These are phyloP conservation scores for Nerophis lumbriciformis DNA, from an alignment of 2,113 vertebrate genomes.

Conservation along the genomic window DNA sequence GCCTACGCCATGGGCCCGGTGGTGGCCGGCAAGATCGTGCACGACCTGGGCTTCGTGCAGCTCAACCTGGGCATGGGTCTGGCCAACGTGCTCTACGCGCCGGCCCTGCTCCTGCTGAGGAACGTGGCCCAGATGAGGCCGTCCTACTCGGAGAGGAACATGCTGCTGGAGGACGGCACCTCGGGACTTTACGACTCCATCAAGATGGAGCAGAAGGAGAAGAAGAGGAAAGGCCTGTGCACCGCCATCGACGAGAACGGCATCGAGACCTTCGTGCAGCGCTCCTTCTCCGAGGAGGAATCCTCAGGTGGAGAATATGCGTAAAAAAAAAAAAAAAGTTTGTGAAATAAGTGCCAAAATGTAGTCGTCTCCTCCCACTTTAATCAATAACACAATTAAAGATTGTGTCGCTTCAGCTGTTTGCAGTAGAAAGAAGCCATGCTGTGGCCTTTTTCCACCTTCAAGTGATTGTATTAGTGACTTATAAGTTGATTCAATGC, in stretches of 20 bases:
- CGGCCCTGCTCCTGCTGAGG: slow-evolving; percentile 84
- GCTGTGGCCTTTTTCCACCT: slow-evolving; percentile 14
- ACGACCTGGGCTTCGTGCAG: slow-evolving; percentile 87
- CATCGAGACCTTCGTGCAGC: slow-evolving; percentile 61
- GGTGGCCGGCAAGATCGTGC: slow-evolving; percentile 90
- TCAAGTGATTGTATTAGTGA: slow-evolving; percentile 5
- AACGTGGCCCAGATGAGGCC: slow-evolving; percentile 89
- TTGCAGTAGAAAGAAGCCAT: slow-evolving; percentile 31
- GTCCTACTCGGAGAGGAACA: slow-evolving; percentile 87
- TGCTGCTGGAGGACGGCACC: slow-evolving; percentile 90
- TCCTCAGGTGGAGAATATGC: slow-evolving; percentile 80
- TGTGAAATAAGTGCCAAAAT: slow-evolving; percentile 33
- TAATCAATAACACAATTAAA: slow-evolving; percentile 61
- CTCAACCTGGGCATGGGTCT: slow-evolving; percentile 96
- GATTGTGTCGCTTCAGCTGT: slow-evolving; percentile 62
- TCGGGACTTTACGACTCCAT: slow-evolving; percentile 92
- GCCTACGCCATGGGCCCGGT: slow-evolving; percentile 93
- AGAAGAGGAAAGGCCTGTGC: slow-evolving; percentile 67
- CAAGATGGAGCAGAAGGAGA: slow-evolving; percentile 82
- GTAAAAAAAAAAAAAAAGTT: background rate
- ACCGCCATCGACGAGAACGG: slow-evolving; percentile 66
- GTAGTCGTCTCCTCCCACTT: slow-evolving; percentile 51
- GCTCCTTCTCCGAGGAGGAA: slow-evolving; percentile 75
- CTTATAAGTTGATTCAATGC: slow-evolving; percentile 53
- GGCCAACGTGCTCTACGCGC: slow-evolving; percentile 91